Base-by-base conservation (phyloP, 2,888 invertebrate genomes). In the Mellilla xanthometata region DNA sequence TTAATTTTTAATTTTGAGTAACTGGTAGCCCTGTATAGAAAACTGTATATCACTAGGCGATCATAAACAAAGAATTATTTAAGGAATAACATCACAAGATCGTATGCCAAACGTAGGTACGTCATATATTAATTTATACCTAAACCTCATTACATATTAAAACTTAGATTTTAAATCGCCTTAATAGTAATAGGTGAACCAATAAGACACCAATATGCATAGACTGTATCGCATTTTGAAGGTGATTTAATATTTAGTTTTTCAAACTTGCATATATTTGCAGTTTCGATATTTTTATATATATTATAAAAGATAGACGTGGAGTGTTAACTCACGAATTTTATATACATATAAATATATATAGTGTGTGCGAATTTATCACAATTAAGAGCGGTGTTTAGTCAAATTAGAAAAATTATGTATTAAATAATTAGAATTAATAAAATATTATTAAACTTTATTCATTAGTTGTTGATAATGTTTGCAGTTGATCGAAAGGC, bases 171-270 rank as follows among this genome's bases (percentile, higher is more conserved):
- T 19, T 68, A 60, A 72, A 78, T 79, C 76, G 84, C 85, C 86
- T 85, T 87, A 84, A 42, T 38, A 33, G 30, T n/a, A 74, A 69
- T 67, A 64, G 66, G 62, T 62, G 67, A 67, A 15, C 46, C 56
- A 63, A 64, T 54, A 65, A 57, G 72, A 70, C 72, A 75, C 75
- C 69, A 83, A 79, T 52, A 65, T 81, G 83, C 80, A 77, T 76
- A 84, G 85, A 85, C 84, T 86, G 86, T 72, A 68, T 76, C 74
- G 87, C 86, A 86, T 86, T 87, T 86, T 76, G 49, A 74, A 68
- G 81, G 81, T 82, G 82, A 72, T 72, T 72, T 46, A 59, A n/a
- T 24, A 24, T 24, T 54, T 74, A 68, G 57, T 47, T 32, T 51
- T 52, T 51, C 51, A 63, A 68, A 63, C 54, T 62, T 66, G 72